A percentile compares a stretch with the other conserved stretches of the same genome.
Evolutionary conservation across 1,140 invertebrate species (phyloP).

Genomic region (Diachasma alloeum): DNA sequence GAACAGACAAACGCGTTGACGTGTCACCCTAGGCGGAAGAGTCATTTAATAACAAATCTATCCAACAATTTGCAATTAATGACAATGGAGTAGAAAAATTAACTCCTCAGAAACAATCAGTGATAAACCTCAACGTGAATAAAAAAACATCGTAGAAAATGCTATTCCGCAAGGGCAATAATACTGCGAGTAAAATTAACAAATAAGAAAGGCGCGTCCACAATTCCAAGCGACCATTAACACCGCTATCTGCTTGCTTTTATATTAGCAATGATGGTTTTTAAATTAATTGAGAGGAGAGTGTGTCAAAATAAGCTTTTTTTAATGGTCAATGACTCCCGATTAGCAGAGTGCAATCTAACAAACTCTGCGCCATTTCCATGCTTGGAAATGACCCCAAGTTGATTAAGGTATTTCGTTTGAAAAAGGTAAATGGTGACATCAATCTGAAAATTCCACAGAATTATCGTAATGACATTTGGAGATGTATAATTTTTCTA

Average conservation of each 20-base stretch:
- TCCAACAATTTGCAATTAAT: neutral
- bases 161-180: constrained; percentile 28
- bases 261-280: neutral
- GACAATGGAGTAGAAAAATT: neutral
- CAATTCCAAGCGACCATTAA: constrained; percentile 15
- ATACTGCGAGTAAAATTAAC: constrained; percentile 31
- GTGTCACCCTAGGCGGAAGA: neutral
- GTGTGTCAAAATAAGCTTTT: neutral
- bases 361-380: neutral
- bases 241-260: neutral
- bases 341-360: neutral
- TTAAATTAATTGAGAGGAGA: neutral
- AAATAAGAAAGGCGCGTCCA: constrained; percentile 8
- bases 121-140: neutral
- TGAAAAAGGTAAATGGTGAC: too few species aligned
- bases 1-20: neutral
- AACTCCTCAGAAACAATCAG: neutral
- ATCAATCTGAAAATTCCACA: too few species aligned
- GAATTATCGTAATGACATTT: too few species aligned
- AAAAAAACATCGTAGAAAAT: neutral
- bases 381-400: neutral
- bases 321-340: neutral
- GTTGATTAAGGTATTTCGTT: too few species aligned
- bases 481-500: too few species aligned
- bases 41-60: neutral